phyloP scores from a whole-genome alignment of 1,140 invertebrate genomes.

The Drosophila ohnishii region DNA sequence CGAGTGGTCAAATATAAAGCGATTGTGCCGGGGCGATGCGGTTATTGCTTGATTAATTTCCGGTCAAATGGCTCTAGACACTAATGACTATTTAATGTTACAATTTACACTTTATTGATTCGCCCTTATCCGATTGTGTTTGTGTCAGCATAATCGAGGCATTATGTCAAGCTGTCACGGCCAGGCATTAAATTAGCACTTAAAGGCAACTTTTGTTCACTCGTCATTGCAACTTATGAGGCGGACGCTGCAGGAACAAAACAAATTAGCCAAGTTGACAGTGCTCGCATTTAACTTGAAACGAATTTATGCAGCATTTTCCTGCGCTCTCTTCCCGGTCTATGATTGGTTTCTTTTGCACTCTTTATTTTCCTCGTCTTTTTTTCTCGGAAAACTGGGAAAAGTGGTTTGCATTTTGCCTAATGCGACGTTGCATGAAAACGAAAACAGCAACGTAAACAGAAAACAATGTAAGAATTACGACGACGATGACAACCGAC shows the following conservation, averaged over 20 bases:
- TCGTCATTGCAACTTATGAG: constrained; percentile 16
- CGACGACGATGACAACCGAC: not conserved
- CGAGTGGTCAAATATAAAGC: constrained; percentile 75
- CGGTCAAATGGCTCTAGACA: constrained; percentile 75
- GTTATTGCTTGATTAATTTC: constrained; percentile 82
- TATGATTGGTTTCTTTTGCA: constrained; percentile 7
- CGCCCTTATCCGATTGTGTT: constrained; percentile 38
- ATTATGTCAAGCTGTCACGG: constrained; percentile 69
- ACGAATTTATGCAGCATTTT: constrained; percentile 42
- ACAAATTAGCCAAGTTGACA: constrained; percentile 50
- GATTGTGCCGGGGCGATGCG: constrained; percentile 42
- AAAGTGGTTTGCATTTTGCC: constrained; percentile 58
- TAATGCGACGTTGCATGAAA: constrained; percentile 63
- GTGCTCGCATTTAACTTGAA: constrained; percentile 16
- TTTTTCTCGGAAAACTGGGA: constrained; percentile 5
- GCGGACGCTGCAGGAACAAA: constrained; percentile 9
- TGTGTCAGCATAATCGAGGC: constrained; percentile 60
- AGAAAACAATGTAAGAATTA: constrained; percentile 49
- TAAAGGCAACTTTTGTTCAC: constrained; percentile 21
- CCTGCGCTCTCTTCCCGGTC: not conserved
- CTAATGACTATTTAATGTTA: constrained; percentile 81
- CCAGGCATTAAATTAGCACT: constrained; percentile 47
- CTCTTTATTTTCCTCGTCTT: constrained; percentile 11
- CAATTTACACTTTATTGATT: constrained; percentile 81
- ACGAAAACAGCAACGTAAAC: constrained; percentile 58